phyloP scores from a whole-genome alignment of 2,113 vertebrate genomes.

The Perca flavescens region DNA sequence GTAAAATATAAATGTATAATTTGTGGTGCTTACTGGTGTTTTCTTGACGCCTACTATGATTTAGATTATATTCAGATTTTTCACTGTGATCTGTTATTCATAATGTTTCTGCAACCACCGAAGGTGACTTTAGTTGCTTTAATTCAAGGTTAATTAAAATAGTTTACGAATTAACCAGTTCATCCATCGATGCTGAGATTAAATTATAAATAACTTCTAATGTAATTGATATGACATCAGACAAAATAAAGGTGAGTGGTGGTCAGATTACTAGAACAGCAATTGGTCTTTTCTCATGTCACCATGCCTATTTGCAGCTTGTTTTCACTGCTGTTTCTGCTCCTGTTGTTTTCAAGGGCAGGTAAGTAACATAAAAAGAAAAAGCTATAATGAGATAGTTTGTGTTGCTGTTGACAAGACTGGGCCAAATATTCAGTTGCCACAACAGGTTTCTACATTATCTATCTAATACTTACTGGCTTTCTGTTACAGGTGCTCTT shows the following conservation, averaged over 20 bases:
- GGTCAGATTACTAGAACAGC: background rate
- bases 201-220: background rate
- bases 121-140: background rate
- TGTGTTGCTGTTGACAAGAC: background rate
- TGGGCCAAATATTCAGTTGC: background rate
- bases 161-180: background rate
- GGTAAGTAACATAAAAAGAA: constrained; percentile 39
- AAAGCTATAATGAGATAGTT: background rate
- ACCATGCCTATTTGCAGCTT: constrained; percentile 8
- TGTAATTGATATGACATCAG: background rate
- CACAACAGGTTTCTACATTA: background rate
- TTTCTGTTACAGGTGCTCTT: too few relatives aligned
- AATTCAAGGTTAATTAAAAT: background rate
- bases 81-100: background rate
- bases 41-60: background rate
- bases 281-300: background rate
- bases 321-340: background rate
- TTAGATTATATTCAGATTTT: background rate
- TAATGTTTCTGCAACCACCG: background rate
- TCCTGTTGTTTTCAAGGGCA: constrained; percentile 9
- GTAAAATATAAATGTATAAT: background rate
- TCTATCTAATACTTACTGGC: background rate
- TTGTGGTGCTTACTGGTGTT: background rate
- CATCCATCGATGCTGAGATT: background rate
- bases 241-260: background rate